Evolutionary conservation across 2,113 vertebrate genomes (phyloP), one percentile per base, ranked within the genome.

Genomic region (Cebidichthys violaceus): DNA sequence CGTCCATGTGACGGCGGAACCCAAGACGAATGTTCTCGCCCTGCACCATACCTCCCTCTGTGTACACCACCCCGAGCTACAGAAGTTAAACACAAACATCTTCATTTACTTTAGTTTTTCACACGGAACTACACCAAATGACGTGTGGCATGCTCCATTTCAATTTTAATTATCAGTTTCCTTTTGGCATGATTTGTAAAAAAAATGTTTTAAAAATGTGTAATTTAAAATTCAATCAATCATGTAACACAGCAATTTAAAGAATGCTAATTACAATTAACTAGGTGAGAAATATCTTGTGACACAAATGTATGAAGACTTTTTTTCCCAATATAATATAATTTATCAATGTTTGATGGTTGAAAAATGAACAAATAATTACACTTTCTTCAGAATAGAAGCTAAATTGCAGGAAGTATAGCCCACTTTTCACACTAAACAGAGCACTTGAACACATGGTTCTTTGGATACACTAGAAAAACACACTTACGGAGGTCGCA

Each of bases 41-140:
- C 92, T 97, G 57, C 71, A 99, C 97, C 83, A 96, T 96, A 33
- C 98, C 98, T 0, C 97, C 96, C 84, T 99, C 98, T 0, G 97
- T 99, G 90, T 73, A 18, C 68, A 99, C 98, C 0, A 94, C 85
- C 0, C 98, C 97, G 61, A 99, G 92, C 98, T 99, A 37, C 15
- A 71, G 20, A 64, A 29, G 24, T 18, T 1, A 39, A 35, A 1
- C n/a, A 70, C 37, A 65, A 37, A 22, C 9, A 13, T 64, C 7
- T 22, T 14, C 1, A 27, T 57, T 62, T 35, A 22, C 17, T 20
- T 7, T 4, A 6, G 2, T 20, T 9, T 27, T 20, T 31, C 1
- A 54, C 65, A 37, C n/a, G 6, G 0, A 70, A 37, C 18, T 37
- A n/a, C 29, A 24, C 7, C 29, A 52, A 55, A 50, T 50, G 4